Evolutionary conservation across 2,113 vertebrate species (phyloP).

Genomic region (Rhipidura dahli): DNA sequence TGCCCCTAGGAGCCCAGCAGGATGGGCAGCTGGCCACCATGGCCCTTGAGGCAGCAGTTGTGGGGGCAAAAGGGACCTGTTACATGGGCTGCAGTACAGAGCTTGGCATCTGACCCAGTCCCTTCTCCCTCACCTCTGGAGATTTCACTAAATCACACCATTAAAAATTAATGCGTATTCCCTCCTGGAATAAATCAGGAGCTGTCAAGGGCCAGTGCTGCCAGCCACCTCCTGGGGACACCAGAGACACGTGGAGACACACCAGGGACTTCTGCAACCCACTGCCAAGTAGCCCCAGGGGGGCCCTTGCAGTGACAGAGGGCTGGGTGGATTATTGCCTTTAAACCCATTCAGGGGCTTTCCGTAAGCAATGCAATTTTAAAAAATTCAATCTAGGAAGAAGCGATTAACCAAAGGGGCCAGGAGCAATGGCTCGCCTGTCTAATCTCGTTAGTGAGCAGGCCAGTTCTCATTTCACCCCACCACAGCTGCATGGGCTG

Average conservation of each 20-base stretch:
- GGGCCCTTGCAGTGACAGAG: not conserved
- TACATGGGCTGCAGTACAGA: not conserved
- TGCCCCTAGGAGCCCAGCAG: not conserved
- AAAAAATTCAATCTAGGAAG: constrained; percentile 11
- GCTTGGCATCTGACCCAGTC: not conserved
- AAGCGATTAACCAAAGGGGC: not conserved
- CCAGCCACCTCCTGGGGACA: not conserved
- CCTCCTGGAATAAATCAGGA: not conserved
- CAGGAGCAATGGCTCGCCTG: not conserved
- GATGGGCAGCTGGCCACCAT: not conserved
- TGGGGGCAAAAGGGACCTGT: not conserved
- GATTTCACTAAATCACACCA: not conserved
- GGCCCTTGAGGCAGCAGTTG: not conserved
- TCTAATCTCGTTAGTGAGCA: not conserved
- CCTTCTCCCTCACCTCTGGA: not conserved
- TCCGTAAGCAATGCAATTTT: constrained; percentile 16
- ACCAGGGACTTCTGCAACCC: not conserved
- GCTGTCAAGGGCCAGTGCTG: not conserved
- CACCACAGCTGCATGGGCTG: not conserved
- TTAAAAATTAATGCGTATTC: not conserved
- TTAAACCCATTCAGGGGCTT: constrained; percentile 3
- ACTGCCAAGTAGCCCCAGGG: not conserved
- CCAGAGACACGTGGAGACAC: not conserved
- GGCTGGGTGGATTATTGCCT: not conserved
- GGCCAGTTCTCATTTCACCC: not conserved